A percentile compares a stretch with the other conserved stretches of the same genome.
These are phyloP conservation scores for Hololepta plana DNA, from an alignment of 2,888 invertebrate genomes.

Conservation along the genomic window DNA sequence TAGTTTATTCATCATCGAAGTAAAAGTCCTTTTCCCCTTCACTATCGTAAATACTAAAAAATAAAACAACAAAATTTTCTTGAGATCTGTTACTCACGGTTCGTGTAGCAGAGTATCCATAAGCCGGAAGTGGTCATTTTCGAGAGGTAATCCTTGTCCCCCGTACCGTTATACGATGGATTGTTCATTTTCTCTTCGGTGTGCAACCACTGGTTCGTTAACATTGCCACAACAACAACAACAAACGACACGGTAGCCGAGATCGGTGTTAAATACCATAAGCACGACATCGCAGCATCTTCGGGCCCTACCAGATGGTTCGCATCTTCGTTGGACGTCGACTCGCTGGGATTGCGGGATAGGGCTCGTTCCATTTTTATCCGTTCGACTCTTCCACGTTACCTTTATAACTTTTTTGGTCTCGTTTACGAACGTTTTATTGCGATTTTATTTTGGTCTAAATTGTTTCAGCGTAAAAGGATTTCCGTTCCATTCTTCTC, in stretches of 20 bases:
- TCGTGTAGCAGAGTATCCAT: conserved; percentile 63
- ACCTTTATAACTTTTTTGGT: no score
- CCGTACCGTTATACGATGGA: conserved; percentile 58
- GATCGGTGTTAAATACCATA: conserved; percentile 43
- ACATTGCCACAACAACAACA: conserved; percentile 53
- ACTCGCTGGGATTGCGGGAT: conserved; percentile 13
- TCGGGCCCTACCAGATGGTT: conserved; percentile 23
- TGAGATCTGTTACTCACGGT: conserved; percentile 42
- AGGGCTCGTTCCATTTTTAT: conserved; percentile 18
- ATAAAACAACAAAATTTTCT: not conserved
- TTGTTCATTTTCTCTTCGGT: conserved; percentile 74
- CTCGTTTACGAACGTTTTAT: no score
- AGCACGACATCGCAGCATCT: conserved; percentile 40
- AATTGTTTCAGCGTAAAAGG: no score
- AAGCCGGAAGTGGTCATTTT: conserved; percentile 66
- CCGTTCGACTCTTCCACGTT: no score
- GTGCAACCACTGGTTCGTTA: conserved; percentile 71
- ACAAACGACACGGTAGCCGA: conserved; percentile 53
- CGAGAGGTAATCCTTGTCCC: conserved; percentile 46
- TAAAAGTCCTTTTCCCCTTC: no score
- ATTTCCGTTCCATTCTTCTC: no score
- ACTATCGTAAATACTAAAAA: not conserved
- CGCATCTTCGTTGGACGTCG: conserved; percentile 14
- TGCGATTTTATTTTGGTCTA: no score
- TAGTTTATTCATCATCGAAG: no score